These are phyloP conservation scores for Coregonus clupeaformis DNA, from an alignment of 2,113 vertebrate species.

Conservation along the genomic window DNA sequence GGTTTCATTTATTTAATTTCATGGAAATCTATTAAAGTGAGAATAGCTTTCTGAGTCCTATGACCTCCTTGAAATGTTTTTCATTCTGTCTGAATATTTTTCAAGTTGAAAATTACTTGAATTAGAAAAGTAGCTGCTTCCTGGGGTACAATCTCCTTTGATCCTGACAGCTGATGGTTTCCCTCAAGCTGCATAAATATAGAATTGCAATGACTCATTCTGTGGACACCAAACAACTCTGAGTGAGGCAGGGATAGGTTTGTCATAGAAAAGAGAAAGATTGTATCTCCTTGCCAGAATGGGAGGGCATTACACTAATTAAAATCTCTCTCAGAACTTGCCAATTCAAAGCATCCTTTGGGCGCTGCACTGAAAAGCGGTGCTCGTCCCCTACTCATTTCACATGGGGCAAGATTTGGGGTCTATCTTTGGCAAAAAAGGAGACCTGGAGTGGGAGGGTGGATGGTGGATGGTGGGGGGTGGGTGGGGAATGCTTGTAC, in stretches of 20 bases:
- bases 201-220: slow-evolving; percentile 18
- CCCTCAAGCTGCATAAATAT: slow-evolving; percentile 20
- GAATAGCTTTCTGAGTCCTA: slow-evolving; percentile 69
- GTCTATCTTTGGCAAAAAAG: slow-evolving; percentile 29
- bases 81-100: slow-evolving; percentile 54
- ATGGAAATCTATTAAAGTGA: slow-evolving; percentile 70
- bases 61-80: slow-evolving; percentile 68
- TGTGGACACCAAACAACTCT: slow-evolving; percentile 26
- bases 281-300: slow-evolving; percentile 43
- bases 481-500: slow-evolving; percentile 3
- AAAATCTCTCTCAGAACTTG: slow-evolving; percentile 52
- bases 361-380: slow-evolving; percentile 42
- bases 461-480: not conserved
- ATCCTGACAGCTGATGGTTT: slow-evolving; percentile 24
- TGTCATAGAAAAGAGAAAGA: slow-evolving; percentile 21
- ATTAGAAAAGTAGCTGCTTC: slow-evolving; percentile 57
- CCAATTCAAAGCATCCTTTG: slow-evolving; percentile 56
- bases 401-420: slow-evolving; percentile 37
- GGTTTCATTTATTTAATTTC: slow-evolving; percentile 67
- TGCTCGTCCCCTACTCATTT: slow-evolving; percentile 57
- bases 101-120: slow-evolving; percentile 54
- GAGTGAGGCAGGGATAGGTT: slow-evolving; percentile 23
- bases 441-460: slow-evolving; percentile 1
- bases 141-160: slow-evolving; percentile 44
- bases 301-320: slow-evolving; percentile 57